phyloP scores from a whole-genome alignment of 2,888 invertebrate species.

The Camponotus fellah region DNA sequence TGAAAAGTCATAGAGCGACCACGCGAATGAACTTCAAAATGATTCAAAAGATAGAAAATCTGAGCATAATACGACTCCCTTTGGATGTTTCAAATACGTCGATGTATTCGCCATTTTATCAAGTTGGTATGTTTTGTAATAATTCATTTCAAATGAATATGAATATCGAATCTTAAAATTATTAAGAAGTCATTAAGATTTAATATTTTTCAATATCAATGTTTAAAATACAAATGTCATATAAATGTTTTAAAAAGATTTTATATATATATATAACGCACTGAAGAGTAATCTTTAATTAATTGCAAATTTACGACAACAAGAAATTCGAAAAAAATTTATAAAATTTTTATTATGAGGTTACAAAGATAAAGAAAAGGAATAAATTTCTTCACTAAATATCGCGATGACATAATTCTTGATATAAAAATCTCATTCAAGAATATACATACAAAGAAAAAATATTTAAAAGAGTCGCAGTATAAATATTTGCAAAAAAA shows the following conservation, averaged over 20 bases:
- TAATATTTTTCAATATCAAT: not conserved
- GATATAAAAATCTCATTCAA: not conserved
- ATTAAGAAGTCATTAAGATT: not conserved
- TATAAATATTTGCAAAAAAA: not conserved
- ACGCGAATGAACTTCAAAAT: conserved; percentile 52
- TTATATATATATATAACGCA: too few species aligned
- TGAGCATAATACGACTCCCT: not conserved
- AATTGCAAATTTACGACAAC: not conserved
- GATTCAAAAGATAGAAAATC: conserved; percentile 37
- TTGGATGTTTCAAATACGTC: not conserved
- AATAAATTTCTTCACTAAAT: not conserved
- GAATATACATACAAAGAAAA: not conserved
- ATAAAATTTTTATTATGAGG: not conserved
- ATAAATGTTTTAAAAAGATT: not conserved
- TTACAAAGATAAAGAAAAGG: not conserved
- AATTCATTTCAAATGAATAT: not conserved
- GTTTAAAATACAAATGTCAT: not conserved
- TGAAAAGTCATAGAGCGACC: conserved; percentile 35
- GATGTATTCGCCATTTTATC: conserved; percentile 13
- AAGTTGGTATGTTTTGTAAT: not conserved
- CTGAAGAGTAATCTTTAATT: not conserved
- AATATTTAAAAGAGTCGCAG: not conserved
- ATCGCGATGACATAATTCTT: not conserved
- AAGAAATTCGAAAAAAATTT: not conserved
- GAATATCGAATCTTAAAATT: not conserved